Evolutionary conservation across 1,140 invertebrate genomes (phyloP), one percentile per base, ranked within the genome.

Genomic region (Carposina sasakii): DNA sequence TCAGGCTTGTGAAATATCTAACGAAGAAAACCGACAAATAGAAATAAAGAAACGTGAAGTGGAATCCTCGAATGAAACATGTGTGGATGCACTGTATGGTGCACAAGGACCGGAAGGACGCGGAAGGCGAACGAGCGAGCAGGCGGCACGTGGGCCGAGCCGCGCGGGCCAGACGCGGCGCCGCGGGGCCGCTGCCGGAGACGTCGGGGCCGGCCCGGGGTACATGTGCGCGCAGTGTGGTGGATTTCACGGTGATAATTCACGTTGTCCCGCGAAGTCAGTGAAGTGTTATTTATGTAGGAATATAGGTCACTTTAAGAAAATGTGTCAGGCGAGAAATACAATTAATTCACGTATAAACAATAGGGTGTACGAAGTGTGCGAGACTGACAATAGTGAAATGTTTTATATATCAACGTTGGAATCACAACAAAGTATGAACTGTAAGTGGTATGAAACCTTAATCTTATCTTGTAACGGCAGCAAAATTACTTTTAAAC

Each of bases 1-100:
- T 41, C 39, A 41, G n/a, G 21, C 39, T 5, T 23, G 20, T n/a
- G 39, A 41, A 23, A 41, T 41, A 22, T 41, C 20, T 20, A 41
- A 23, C 2, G 39, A 41, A 23, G 39, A 41, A 23, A 41, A 41
- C 12, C 39, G 39, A 2, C 39, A 41, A 23, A 41, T 41, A 12
- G 39, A 41, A 13, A 22, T 10, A 5, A 13, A 20, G 12, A 41
- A 41, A 22, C 12, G 12, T 17, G 39, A 6, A 2, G n/a, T 2
- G 2, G 17, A 17, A 2, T 4, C 20, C 3, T 22, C 20, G 24
- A 5, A 4, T 20, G 2, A 20, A 22, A 10, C 21, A 13, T 12
- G 12, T 2, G 20, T 41, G 39, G 19, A 41, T 21, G n/a, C 20
- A 2, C 4, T 23, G 39, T 21, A 12, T 9, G 21, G 20, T 10